Percentiles rank a stretch among this genome's conserved stretches.
These are phyloP conservation scores for Prionace glauca DNA, from an alignment of 2,797 vertebrate species.

Conservation along the genomic window DNA sequence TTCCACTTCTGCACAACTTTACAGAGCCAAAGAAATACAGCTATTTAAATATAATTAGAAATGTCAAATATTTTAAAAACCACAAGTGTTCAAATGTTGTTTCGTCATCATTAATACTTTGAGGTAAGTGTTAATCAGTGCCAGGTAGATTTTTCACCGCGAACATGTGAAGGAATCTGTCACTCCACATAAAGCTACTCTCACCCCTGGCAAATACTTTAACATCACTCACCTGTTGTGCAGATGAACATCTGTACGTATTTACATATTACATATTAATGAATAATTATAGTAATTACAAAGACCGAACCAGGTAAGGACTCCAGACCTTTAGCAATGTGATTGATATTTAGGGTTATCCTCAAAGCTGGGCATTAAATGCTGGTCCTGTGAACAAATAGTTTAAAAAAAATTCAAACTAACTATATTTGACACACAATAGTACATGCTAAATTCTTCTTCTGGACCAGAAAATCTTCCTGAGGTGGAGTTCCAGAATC, in stretches of 20 bases:
- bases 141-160: not conserved
- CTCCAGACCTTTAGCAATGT: no score
- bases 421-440: not conserved
- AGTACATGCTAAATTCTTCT: not conserved
- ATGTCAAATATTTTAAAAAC: not conserved
- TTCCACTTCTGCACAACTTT: not conserved
- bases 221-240: constrained; percentile 55
- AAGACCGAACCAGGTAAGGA: no score
- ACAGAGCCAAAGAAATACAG: not conserved
- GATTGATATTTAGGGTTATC: no score
- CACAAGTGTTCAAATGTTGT: not conserved
- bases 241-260: constrained; percentile 60
- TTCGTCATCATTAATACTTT: not conserved
- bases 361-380: no score
- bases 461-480: not conserved
- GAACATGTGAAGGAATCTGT: not conserved
- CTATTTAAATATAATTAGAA: not conserved
- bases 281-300: constrained; percentile 66
- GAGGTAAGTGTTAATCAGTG: not conserved
- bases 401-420: not conserved
- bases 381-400: no score
- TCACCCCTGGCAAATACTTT: not conserved
- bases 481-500: not conserved
- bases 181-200: not conserved
- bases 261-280: constrained; percentile 63